Evolutionary conservation across 1,140 invertebrate genomes (phyloP), one percentile per base, ranked within the genome.

Genomic region (Manduca sexta): DNA sequence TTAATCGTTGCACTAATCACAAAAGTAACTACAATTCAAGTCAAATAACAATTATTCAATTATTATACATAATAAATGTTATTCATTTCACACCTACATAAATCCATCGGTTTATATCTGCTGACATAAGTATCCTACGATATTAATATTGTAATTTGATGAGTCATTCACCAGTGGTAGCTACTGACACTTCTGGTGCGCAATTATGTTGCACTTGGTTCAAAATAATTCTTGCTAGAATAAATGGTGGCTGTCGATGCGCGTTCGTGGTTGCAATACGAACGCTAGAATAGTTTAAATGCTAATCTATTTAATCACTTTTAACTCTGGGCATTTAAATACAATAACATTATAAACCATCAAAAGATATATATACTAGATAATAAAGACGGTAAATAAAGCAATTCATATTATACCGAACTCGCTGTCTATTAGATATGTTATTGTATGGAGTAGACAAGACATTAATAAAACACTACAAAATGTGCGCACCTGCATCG

Each of bases 81-180:
- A 43, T 6, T 29, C 14, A 43, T 43, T 43, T 43, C 41, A 43
- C 41, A 31, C 41, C 41, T 43, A 14, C 26, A 43, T 43, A 43
- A 18, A 41, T 21, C 12, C 7, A n/a, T 30, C 8, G 12, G 14
- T 31, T 29, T 30, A 17, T 43, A 43, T 14, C 17, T 40, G 38
- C 11, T 40, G 18, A 40, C 26, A 21, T 13, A 30, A 13, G 26
- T 42, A 43, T 43, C 46, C 12, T 48, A 47, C n/a, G n/a, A n/a
- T n/a, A n/a, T n/a, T 50, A 59, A 54, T 59, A 59, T 59, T 53
- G 51, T 54, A 59, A 59, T 54, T 50, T 12, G n/a, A 43, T 59
- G 56, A 59, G 35, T 59, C 55, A 56, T 33, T n/a, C 31, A 29
- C 26, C 34, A 33, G 12, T 14, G 26, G 16, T 38, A 29, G 26